Base-by-base conservation (phyloP, 2,888 invertebrate species). In the Spodoptera picta region DNA sequence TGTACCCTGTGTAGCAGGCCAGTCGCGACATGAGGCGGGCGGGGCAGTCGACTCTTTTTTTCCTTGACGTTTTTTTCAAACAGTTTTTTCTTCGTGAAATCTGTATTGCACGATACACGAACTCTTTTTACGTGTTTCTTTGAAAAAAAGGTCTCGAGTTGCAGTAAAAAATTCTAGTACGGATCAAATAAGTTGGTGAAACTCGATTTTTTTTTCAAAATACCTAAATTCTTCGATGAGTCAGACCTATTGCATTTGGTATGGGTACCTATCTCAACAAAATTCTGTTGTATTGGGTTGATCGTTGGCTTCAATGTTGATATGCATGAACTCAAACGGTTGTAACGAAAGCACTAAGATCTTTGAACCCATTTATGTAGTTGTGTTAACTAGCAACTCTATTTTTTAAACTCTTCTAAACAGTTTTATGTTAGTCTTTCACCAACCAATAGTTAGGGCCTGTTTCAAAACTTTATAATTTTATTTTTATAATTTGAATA, bases 51-150 rank as follows among this genome's bases (percentile, higher is more conserved):
- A 77, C 81, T 83, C 84, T 79, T 78, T 78, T 31, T 83, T 84
- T 84, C 82, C 81, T 79, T 61, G 69, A 72, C 75, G 77, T 79
- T 79, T 79, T 79, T 83, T 83, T 85, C 82, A 80, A 71, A 63
- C 63, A 72, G 53, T 85, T 87, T 88, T 88, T 88, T 85, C 80
- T 75, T 86, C 81, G 84, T 87, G 86, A 89, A 91, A 91, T 91
- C 89, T 90, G 90, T 91, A 92, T 90, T 86, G 91, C 91, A 92
- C 91, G 90, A 87, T 86, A 88, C 83, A 86, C 85, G 85, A 85
- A 86, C 75, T 86, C 84, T 84, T 87, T 88, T 85, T 83, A 81
- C 79, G 77, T 84, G 70, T 75, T 80, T 81, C 77, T 77, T 76
- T 52, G 79, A 85, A 86, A 83, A 79, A 67, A 66, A 66, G 64